Base-by-base conservation (phyloP, 2,888 invertebrate genomes). In the Malacosoma neustria region DNA sequence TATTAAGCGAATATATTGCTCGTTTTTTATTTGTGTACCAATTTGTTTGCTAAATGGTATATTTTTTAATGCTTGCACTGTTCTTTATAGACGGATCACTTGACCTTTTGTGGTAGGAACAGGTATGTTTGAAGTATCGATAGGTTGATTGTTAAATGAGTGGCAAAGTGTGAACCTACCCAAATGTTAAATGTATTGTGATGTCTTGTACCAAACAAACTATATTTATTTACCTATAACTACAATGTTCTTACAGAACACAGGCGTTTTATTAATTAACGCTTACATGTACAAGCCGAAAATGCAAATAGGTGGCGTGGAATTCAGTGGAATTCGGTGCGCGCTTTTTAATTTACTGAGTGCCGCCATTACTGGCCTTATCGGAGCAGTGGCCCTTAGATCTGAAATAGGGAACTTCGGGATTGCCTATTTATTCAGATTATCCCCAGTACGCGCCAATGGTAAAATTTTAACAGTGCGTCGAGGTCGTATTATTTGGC, bases 291-390 rank as follows among this genome's bases (percentile, higher is more conserved):
- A 22, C 22, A 54, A 38, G 48, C 44, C 38, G 59, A 59, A 61
- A 68, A 69, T 66, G 66, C 59, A 66, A 74, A 72, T 65, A 62
- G 57, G 49, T 50, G 53, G 48, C 54, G 57, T 60, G 57, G 22
- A 68, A 61, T 65, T 54, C 56, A 54, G 59, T 42, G 49, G 46
- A 61, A 68, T 59, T 62, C 59, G 51, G 54, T 49, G 58, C 58
- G 56, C 66, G 66, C 62, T 71, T 76, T 75, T 79, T 77, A 74
- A 77, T 77, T 74, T 71, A 71, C 67, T 61, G 60, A 73, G 70
- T 66, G 68, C 61, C 59, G 57, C 65, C 61, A 70, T 72, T 73
- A 67, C 62, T 51, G 49, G 51, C 64, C 57, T 69, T 73, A 73
- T 74, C 73, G 64, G 49, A 45, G 56, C 63, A 56, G 58, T 58